Evolutionary conservation across 2,888 invertebrate species (phyloP), one percentile per base, ranked within the genome.

Genomic region (Acanthosepion esculentum): DNA sequence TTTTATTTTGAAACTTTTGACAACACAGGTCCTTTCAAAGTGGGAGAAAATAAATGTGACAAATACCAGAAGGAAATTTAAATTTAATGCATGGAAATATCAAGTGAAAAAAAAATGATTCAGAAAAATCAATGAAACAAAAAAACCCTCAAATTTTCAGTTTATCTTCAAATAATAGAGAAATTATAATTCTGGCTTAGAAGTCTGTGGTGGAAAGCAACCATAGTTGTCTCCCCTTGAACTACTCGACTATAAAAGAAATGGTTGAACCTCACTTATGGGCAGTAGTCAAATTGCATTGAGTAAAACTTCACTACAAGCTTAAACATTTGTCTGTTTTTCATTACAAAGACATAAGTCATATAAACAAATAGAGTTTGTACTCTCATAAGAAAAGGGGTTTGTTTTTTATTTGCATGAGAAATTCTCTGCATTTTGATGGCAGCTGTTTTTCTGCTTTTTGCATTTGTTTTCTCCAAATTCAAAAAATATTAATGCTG

Each of bases 1-100:
- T 78, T 78, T 78, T 78, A 78, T 78, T 78, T 78, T 78, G 15
- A 78, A 78, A 78, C 78, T 78, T 59, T 59, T 78, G 78, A 78
- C 78, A 78, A 78, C 78, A 78, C 33, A 33, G 78, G n/a, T 78
- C n/a, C n/a, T 78, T 78, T 78, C n/a, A 12, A 33, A 33, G n/a
- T n/a, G n/a, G n/a, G 78, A 78, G 78, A 78, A 78, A 78, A 78
- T 78, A 15, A 78, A 78, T 78, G 12, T 33, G 78, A 78, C n/a
- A n/a, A 20, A 78, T n/a, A 23, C 59, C 20, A 59, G 78, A 78
- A 5, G n/a, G 23, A n/a, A 78, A 59, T 59, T 64, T 64, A 2
- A 59, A 78, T n/a, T 78, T 78, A 12, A 78, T 78, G 12, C 10
- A 18, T 33, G 78, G n/a, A 78, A 78, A 33, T 78, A 78, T 78